These are phyloP conservation scores for Chlamydotis undulata DNA, from an alignment of 2,113 vertebrate species.

Conservation along the genomic window DNA sequence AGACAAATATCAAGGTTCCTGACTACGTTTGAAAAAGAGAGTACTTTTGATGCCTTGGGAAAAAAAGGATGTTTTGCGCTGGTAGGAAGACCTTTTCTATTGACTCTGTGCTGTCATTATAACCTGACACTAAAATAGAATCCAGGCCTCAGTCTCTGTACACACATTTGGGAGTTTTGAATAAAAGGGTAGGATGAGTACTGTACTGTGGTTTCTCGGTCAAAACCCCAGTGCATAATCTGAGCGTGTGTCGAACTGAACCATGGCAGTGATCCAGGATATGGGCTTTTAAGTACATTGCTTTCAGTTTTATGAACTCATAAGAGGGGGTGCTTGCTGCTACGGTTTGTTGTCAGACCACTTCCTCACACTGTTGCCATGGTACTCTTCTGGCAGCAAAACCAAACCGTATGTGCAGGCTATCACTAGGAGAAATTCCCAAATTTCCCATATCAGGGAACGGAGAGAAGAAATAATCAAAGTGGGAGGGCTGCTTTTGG, in stretches of 20 bases:
- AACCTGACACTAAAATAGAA: not conserved
- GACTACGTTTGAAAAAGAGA: not conserved
- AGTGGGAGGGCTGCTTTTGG: not conserved
- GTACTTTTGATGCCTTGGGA: not conserved
- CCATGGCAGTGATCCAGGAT: not conserved
- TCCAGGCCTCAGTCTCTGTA: not conserved
- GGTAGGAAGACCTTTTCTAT: not conserved
- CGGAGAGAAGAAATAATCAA: not conserved
- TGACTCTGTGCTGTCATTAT: not conserved
- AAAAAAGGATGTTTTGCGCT: not conserved
- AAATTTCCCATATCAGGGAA: accelerated
- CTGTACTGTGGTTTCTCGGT: not conserved
- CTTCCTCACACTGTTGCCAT: not conserved
- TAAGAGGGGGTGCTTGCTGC: not conserved
- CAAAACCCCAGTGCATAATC: not conserved
- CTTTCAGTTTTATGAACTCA: not conserved
- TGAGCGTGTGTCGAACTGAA: not conserved
- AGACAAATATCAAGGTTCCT: not conserved
- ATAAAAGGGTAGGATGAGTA: not conserved
- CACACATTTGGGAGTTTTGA: not conserved
- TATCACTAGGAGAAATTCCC: not conserved
- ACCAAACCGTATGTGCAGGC: accelerated
- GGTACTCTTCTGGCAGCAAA: not conserved
- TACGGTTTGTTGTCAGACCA: not conserved
- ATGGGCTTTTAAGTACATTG: not conserved